phyloP scores from a whole-genome alignment of 2,113 vertebrate genomes.

The Psephotus haematonotus region DNA sequence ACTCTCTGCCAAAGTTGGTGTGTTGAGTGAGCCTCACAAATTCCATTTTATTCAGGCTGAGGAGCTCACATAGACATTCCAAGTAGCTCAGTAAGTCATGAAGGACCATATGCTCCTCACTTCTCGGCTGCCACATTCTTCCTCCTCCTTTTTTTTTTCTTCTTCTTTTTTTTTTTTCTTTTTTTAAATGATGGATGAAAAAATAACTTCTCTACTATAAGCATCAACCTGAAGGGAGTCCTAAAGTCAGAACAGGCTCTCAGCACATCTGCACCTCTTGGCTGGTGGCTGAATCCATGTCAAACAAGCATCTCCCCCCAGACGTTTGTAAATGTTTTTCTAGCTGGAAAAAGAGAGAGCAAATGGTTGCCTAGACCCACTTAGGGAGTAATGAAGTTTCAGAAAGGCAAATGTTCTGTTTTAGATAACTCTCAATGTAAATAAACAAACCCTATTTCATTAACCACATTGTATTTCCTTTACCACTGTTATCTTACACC shows the following conservation, averaged over 20 bases:
- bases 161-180: neutral
- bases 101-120: constrained; percentile 2
- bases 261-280: constrained; percentile 28
- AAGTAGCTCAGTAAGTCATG: constrained; percentile 38
- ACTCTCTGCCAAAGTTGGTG: neutral
- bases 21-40: neutral
- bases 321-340: constrained; percentile 48
- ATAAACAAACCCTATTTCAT: constrained; percentile 31
- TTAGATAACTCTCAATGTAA: constrained; percentile 25
- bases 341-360: neutral
- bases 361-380: constrained; percentile 42
- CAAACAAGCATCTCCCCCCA: neutral
- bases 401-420: constrained; percentile 50
- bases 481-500: neutral
- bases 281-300: constrained; percentile 1
- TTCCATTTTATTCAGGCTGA: neutral
- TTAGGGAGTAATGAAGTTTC: constrained; percentile 42
- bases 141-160: neutral
- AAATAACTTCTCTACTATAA: constrained; percentile 13
- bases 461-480: neutral
- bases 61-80: neutral
- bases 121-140: neutral
- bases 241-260: neutral
- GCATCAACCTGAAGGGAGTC: neutral
- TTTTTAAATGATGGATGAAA: neutral